Evolutionary conservation across 2,797 vertebrate genomes (phyloP).

Genomic region (Siniperca undulata): DNA sequence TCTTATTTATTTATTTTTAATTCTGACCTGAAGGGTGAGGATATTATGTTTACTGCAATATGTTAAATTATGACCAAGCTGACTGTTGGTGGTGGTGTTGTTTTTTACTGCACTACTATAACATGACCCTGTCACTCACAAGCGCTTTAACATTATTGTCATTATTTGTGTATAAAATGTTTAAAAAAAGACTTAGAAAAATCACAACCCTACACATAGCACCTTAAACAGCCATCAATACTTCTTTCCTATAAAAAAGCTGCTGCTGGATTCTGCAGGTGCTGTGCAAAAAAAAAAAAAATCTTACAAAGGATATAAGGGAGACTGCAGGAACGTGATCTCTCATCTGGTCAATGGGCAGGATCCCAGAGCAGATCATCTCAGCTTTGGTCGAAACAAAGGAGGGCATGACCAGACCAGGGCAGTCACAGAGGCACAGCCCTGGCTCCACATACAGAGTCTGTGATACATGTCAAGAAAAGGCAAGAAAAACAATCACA

Average conservation of each 20-base stretch:
- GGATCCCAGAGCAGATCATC: constrained; percentile 96
- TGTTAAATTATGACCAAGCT: too few relatives aligned
- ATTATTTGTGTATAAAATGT: too few relatives aligned
- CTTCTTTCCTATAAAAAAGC: neutral
- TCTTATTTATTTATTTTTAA: too few relatives aligned
- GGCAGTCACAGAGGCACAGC: constrained; percentile 97
- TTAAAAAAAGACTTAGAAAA: too few relatives aligned
- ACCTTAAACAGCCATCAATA: neutral
- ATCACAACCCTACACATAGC: neutral
- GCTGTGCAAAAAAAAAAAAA: neutral
- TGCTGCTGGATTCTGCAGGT: neutral
- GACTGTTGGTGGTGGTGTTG: too few relatives aligned
- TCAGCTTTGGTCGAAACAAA: constrained; percentile 98
- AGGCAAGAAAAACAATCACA: neutral
- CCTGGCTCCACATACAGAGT: constrained; percentile 94
- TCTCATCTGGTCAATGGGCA: constrained; percentile 97
- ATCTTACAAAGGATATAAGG: constrained; percentile 91
- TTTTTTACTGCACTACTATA: too few relatives aligned
- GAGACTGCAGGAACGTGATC: constrained; percentile 93
- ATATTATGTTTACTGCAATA: too few relatives aligned
- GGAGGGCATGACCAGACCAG: constrained; percentile 97
- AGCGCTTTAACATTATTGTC: too few relatives aligned
- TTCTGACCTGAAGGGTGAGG: too few relatives aligned
- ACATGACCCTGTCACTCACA: too few relatives aligned
- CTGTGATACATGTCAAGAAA: constrained; percentile 74